Conservation (phyloP, 2,797 vertebrate genomes). For the Anabacerthia variegaticeps region DNA sequence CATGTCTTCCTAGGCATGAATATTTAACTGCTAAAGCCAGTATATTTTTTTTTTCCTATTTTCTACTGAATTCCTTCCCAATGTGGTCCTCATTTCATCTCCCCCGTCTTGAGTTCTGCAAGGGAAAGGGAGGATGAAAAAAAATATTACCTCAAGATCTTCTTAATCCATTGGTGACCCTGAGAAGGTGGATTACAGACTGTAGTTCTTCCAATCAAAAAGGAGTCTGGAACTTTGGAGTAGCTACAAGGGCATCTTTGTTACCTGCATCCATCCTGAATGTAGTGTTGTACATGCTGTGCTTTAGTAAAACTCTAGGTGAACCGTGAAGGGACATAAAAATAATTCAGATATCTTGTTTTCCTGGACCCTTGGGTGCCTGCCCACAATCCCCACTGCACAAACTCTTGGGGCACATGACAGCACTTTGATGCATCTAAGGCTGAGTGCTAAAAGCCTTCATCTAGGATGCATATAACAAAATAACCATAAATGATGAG, state of each 20-base stretch:
- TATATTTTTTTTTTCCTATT: neutral
- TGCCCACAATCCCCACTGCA: neutral
- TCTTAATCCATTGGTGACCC: neutral
- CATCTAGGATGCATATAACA: neutral
- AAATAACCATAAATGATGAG: neutral
- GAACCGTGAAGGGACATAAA: neutral
- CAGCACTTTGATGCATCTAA: neutral
- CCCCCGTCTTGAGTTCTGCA: neutral
- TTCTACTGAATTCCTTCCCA: neutral
- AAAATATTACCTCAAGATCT: neutral
- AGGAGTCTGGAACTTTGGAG: neutral
- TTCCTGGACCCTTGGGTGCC: neutral
- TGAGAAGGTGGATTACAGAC: neutral
- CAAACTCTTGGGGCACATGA: neutral
- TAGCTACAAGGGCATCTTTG: neutral
- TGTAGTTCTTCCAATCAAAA: neutral
- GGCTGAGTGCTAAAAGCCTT: slow-evolving; percentile 16
- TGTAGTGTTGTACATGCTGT: neutral
- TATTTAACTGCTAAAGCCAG: neutral
- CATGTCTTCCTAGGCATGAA: slow-evolving; percentile 31
- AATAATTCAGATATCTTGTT: neutral
- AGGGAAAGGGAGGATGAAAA: slow-evolving; percentile 26
- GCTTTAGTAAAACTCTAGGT: neutral
- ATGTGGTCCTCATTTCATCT: slow-evolving; percentile 40
- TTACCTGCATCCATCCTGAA: neutral